phyloP scores from a whole-genome alignment of 2,888 invertebrate species.

The Megalurothrips usitatus region DNA sequence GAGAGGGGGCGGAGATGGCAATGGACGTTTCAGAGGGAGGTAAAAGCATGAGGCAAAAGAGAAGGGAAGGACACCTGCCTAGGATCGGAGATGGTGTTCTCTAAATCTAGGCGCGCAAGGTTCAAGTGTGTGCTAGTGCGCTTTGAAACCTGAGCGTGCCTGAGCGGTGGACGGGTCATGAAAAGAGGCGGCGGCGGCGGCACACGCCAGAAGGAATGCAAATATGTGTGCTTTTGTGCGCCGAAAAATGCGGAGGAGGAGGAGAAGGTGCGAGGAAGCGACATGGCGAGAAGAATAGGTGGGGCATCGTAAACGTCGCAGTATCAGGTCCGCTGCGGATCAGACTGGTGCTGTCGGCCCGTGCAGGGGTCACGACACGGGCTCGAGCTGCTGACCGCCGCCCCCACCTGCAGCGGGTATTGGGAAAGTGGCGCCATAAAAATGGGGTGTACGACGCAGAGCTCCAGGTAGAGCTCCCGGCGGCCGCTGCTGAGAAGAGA shows the following conservation, averaged over 20 bases:
- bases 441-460: background rate
- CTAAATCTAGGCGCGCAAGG: too few relatives aligned
- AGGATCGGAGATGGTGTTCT: too few relatives aligned
- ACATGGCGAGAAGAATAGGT: background rate
- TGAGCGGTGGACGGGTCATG: too few relatives aligned
- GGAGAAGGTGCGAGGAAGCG: background rate
- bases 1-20: background rate
- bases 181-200: background rate
- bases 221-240: background rate
- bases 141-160: too few relatives aligned
- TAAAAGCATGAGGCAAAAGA: background rate
- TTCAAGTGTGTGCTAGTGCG: too few relatives aligned
- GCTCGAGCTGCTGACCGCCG: background rate
- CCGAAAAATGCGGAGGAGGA: background rate
- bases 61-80: background rate
- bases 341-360: background rate
- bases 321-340: too few relatives aligned
- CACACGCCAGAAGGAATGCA: background rate
- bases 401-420: background rate
- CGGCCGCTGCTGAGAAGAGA: background rate
- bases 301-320: slow-evolving; percentile 8
- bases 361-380: background rate
- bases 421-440: slow-evolving; percentile 9
- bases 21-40: too few relatives aligned
- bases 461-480: background rate